Conservation (phyloP, 1,140 invertebrate species). For the Aphaenogaster rudis region DNA sequence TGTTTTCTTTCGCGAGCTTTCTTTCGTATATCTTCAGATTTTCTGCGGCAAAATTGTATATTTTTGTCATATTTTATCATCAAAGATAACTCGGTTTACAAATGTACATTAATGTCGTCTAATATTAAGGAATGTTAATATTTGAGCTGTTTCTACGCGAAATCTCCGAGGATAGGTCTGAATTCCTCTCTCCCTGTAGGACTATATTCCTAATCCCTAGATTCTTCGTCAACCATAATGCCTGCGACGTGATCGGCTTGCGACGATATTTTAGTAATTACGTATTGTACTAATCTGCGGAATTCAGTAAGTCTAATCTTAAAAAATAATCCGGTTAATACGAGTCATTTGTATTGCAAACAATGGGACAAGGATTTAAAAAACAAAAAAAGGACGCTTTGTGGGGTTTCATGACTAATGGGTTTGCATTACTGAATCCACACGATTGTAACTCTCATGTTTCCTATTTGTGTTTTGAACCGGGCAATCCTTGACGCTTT, state of each 20-base stretch:
- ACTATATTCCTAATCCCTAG: slow-evolving; percentile 5
- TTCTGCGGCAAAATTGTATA: background rate
- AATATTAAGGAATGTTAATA: background rate
- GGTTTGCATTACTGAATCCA: background rate
- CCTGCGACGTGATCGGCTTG: slow-evolving; percentile 30
- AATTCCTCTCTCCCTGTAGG: background rate
- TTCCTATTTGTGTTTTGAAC: background rate
- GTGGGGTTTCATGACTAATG: background rate
- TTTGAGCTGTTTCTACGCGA: background rate
- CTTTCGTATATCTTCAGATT: background rate
- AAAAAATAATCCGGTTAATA: slow-evolving; percentile 18
- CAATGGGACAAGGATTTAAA: background rate
- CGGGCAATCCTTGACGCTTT: background rate
- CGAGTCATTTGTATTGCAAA: background rate
- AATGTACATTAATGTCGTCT: background rate
- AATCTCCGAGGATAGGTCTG: background rate
- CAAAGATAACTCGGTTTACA: background rate
- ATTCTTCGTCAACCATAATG: slow-evolving; percentile 13
- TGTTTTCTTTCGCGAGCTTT: background rate
- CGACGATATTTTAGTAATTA: slow-evolving; percentile 27
- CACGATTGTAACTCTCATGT: background rate
- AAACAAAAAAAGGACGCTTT: background rate
- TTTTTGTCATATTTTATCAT: background rate
- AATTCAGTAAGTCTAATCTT: background rate
- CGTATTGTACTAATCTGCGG: slow-evolving; percentile 6